phyloP scores from a whole-genome alignment of 2,797 vertebrate species.

The Lagorchestes hirsutus region DNA sequence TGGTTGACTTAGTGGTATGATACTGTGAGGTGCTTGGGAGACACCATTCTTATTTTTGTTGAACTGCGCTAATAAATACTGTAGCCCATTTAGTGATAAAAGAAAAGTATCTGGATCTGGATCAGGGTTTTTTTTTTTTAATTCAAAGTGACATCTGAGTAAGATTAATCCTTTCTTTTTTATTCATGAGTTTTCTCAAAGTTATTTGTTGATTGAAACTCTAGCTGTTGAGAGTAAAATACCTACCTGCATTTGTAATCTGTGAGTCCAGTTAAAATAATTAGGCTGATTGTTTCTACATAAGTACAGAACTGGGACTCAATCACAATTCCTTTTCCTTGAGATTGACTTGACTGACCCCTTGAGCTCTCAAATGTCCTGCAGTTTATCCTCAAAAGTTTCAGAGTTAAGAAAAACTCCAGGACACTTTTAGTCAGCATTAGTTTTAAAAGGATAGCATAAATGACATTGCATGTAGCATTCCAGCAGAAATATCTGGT shows the following conservation, averaged over 20 bases:
- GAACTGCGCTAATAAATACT: conserved; percentile 34
- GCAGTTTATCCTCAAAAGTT: conserved; percentile 16
- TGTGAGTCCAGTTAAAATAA: neutral
- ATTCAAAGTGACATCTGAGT: neutral
- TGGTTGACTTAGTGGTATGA: neutral
- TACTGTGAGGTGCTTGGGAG: neutral
- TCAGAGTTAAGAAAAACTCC: conserved; percentile 12
- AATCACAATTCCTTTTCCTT: conserved; percentile 32
- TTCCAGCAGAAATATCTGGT: too few species aligned
- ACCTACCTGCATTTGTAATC: too few species aligned
- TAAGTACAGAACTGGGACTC: neutral
- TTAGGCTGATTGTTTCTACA: conserved; percentile 2
- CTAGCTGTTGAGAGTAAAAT: conserved; percentile 15
- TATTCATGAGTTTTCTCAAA: conserved; percentile 5
- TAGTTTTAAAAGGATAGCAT: too few species aligned
- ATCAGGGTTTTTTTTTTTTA: neutral
- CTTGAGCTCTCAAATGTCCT: neutral
- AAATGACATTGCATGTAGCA: too few species aligned
- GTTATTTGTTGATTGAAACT: neutral
- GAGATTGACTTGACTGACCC: neutral
- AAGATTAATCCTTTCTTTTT: conserved; percentile 10
- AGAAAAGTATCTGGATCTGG: neutral
- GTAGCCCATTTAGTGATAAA: neutral
- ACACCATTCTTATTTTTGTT: conserved; percentile 43
- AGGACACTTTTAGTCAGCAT: neutral